These are phyloP conservation scores for Serripes groenlandicus DNA, from an alignment of 2,888 invertebrate genomes.

Conservation along the genomic window DNA sequence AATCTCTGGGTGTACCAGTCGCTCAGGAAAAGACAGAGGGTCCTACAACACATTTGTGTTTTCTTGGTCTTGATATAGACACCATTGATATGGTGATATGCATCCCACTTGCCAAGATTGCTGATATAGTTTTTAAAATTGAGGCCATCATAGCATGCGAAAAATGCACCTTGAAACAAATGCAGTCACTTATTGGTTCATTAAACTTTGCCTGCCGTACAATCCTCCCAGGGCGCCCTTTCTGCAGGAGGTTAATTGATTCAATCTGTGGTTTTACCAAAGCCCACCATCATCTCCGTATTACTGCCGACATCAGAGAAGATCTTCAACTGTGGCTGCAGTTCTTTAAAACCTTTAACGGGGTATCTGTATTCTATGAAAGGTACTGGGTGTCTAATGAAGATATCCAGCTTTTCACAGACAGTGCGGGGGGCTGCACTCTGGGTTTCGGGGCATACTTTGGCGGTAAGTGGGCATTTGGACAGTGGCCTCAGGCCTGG, in stretches of 20 bases:
- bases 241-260: slow-evolving; percentile 41
- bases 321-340: slow-evolving; percentile 43
- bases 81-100: slow-evolving; percentile 26
- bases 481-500: slow-evolving; percentile 40
- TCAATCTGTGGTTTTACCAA: slow-evolving; percentile 46
- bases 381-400: slow-evolving; percentile 41
- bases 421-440: slow-evolving; percentile 34
- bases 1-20: slow-evolving; percentile 17
- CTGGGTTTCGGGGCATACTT: slow-evolving; percentile 46
- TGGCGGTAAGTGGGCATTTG: too few relatives aligned
- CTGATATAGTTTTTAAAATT: slow-evolving; percentile 13
- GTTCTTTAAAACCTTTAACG: slow-evolving; percentile 44
- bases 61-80: slow-evolving; percentile 46
- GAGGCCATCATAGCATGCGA: slow-evolving; percentile 16
- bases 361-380: slow-evolving; percentile 38
- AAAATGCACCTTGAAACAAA: slow-evolving; percentile 31
- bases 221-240: slow-evolving; percentile 43
- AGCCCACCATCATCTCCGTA: slow-evolving; percentile 42
- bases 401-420: slow-evolving; percentile 41
- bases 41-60: slow-evolving; percentile 10
- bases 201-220: slow-evolving; percentile 49
- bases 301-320: slow-evolving; percentile 23
- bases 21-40: slow-evolving; percentile 36
- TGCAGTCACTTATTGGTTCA: slow-evolving; percentile 44
- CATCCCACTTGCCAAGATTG: slow-evolving; percentile 30